phyloP scores from a whole-genome alignment of 2,888 invertebrate species.

The Protonemura montana region DNA sequence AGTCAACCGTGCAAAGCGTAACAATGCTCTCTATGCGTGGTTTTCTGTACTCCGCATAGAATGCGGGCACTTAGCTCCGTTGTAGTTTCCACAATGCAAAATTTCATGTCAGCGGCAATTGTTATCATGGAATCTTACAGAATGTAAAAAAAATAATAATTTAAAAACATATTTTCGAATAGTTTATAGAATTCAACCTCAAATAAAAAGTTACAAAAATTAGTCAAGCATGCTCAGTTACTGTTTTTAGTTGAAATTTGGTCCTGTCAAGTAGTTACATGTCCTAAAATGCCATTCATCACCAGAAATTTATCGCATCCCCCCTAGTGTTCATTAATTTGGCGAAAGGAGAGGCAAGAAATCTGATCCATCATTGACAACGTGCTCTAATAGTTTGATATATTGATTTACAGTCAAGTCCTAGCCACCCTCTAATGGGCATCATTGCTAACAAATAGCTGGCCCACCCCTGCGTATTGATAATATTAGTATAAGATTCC shows the following conservation, averaged over 20 bases:
- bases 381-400: not conserved
- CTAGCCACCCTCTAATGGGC: not conserved
- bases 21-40: not conserved
- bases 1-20: not conserved
- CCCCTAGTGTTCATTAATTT: not conserved
- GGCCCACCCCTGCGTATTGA: not conserved
- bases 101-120: too few species aligned
- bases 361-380: constrained; percentile 2
- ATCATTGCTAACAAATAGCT: not conserved
- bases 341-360: not conserved
- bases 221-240: too few species aligned
- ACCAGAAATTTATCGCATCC: not conserved
- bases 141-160: too few species aligned
- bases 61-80: too few species aligned
- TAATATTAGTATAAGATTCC: constrained; percentile 7
- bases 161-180: too few species aligned
- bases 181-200: too few species aligned
- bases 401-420: not conserved
- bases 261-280: too few species aligned
- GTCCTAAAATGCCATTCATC: not conserved
- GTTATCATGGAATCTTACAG: too few species aligned
- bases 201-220: too few species aligned
- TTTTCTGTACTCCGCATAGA: not conserved
- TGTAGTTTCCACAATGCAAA: too few species aligned
- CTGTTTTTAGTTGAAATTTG: too few species aligned